These are phyloP conservation scores for Eulemur albifrons DNA, from an alignment of 2,797 vertebrate species.

Conservation along the genomic window DNA sequence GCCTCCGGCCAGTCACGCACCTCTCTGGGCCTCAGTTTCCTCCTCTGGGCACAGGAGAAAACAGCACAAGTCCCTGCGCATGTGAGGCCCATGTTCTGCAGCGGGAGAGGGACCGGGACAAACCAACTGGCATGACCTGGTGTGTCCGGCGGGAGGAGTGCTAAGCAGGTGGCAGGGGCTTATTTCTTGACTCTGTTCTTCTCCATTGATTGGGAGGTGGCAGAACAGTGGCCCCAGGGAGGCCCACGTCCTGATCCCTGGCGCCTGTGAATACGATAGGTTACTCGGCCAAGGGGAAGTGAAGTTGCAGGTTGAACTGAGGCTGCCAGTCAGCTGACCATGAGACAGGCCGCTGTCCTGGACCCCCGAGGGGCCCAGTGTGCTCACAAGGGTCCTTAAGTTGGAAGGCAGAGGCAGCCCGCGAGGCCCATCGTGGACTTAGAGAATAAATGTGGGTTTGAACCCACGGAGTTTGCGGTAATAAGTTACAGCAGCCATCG, in stretches of 20 bases:
- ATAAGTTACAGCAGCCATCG: not conserved
- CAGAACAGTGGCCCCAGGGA: not conserved
- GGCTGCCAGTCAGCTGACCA: not conserved
- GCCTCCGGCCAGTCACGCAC: not conserved
- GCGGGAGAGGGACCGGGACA: not conserved
- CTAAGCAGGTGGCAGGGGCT: not conserved
- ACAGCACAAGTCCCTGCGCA: not conserved
- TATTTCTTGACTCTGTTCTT: not conserved
- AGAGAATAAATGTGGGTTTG: not conserved
- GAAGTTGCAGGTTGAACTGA: no score
- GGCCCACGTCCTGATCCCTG: accelerated
- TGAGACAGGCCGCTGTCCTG: not conserved
- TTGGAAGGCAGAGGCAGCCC: not conserved
- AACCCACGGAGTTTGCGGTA: accelerated
- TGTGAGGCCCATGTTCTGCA: accelerated
- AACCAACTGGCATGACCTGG: no score
- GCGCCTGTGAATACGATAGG: not conserved
- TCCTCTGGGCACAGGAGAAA: not conserved
- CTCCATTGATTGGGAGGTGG: not conserved
- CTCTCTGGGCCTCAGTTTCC: not conserved
- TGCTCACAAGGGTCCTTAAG: not conserved
- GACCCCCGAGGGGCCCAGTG: accelerated
- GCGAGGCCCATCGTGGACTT: not conserved
- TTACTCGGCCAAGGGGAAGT: accelerated
- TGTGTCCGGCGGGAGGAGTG: accelerated